Evolutionary conservation across 2,888 invertebrate genomes (phyloP), one percentile per base, ranked within the genome.

Genomic region (Heteromurus nitidus): DNA sequence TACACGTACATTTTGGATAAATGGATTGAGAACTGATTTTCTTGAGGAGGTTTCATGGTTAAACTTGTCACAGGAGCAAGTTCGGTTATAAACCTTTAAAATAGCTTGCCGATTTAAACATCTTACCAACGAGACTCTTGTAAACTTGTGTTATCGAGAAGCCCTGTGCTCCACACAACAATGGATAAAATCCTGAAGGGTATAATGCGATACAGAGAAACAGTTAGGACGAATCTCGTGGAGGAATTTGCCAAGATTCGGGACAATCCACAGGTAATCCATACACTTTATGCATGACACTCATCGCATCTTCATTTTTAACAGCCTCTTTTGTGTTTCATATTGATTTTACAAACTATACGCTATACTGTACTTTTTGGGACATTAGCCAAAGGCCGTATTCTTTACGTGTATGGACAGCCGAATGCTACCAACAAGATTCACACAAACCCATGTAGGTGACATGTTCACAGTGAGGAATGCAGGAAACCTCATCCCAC

Each of bases 351-450:
- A 30, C 28, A 30, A 9, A n/a, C 28, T 60, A 3, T 18, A 5
- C 50, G n/a, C n/a, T n/a, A n/a, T n/a, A n/a, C n/a, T n/a, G n/a
- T n/a, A n/a, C 60, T 5, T 50, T 26, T 50, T 26, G 18, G 22
- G 20, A 1, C 86, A 87, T 89, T 90, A 98, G 96, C 98, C 98
- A 20, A 96, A 96, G 92, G 97, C 97, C 85, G 94, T 98, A 83
- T 96, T 98, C 91, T 97, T 98, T 90, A 96, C 97, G 55, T 99
- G 98, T 90, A 98, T 99, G 94, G 98, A 99, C 92, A 96, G 96
- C 89, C 92, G 99, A 90, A 96, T 99, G 95, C 94, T 98, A 88
- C 97, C 98, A 26, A 96, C 98, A 80, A 92, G 96, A 89, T 97
- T 98, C 90, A 97, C 97, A 75, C 95, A 96, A 91, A 96, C 96